Conservation (phyloP, 2,888 invertebrate species). For the Timema podura region DNA sequence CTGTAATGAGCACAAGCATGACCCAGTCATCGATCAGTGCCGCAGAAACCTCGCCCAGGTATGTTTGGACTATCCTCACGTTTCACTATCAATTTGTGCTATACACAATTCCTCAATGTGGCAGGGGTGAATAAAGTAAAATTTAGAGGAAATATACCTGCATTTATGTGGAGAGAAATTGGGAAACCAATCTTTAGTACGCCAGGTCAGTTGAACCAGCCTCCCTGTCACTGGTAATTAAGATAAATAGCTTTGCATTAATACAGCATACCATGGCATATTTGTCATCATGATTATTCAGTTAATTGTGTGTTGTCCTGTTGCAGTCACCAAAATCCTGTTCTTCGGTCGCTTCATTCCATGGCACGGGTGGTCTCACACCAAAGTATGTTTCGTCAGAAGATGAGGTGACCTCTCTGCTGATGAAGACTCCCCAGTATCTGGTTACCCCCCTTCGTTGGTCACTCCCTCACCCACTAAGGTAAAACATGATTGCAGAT, state of each 20-base stretch:
- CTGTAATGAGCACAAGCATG: conserved; percentile 30
- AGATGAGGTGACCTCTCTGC: conserved; percentile 31
- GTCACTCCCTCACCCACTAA: conserved; percentile 26
- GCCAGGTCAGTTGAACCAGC: too few species aligned
- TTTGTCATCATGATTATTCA: too few species aligned
- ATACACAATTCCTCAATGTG: too few species aligned
- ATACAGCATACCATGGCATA: too few species aligned
- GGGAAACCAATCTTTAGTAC: too few species aligned
- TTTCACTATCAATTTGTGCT: conserved; percentile 32
- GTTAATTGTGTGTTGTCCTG: background rate
- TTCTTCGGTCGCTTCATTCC: conserved; percentile 49
- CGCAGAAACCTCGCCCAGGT: conserved; percentile 40
- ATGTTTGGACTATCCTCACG: conserved; percentile 8
- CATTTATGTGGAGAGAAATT: too few species aligned
- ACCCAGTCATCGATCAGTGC: conserved; percentile 34
- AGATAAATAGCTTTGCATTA: too few species aligned
- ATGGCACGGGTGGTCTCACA: conserved; percentile 41
- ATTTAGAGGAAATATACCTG: too few species aligned
- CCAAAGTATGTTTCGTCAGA: conserved; percentile 30
- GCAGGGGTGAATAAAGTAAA: too few species aligned
- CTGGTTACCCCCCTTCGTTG: conserved; percentile 23
- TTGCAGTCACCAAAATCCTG: conserved; percentile 39
- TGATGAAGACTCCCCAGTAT: conserved; percentile 29
- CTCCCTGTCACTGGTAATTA: too few species aligned
- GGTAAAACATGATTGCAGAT: conserved; percentile 15